Evolutionary conservation across 2,888 invertebrate species (phyloP), one percentile per base, ranked within the genome.

Genomic region (Leptarthrus brevirostris): DNA sequence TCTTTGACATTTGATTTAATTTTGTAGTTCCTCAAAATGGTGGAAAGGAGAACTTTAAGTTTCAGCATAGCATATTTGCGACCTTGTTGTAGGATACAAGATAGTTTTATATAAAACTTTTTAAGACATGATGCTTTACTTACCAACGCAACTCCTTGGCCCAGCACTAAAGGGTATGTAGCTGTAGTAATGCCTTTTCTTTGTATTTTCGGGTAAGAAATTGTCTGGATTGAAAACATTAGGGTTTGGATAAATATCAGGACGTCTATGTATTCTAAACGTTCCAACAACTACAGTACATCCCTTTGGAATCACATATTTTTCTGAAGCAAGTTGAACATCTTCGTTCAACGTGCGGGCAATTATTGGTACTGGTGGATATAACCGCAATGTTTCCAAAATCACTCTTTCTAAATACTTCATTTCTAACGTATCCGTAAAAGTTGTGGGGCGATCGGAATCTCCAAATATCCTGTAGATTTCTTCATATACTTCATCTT

Each of bases 91-190:
- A n/a, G n/a, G n/a, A n/a, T n/a, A n/a, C n/a, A n/a, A n/a, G n/a
- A n/a, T n/a, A n/a, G n/a, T n/a, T n/a, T n/a, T n/a, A n/a, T n/a
- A n/a, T n/a, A n/a, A n/a, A n/a, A n/a, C n/a, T n/a, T n/a, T n/a
- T 2, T 36, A 1, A 34, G n/a, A 36, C 36, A 36, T n/a, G 30
- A 3, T 30, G 6, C 34, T 40, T 34, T 3, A 26, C 53, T 24
- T 53, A 89, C 89, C 93, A 20, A 93, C 93, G 82, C 93, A 93
- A 79, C 92, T 92, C 76, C 93, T 88, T 1, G 93, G 93, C 24
- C 93, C 93, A 56, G 93, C 93, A 75, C 92, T 92, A 86, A 93
- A 93, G 0, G 93, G 93, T 71, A 93, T 90, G 80, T 90, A 93
- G 75, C 92, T 90, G 82, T 93, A 93, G 81, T 92, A 93, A 79